These are phyloP conservation scores for Carassius auratus DNA, from an alignment of 2,113 vertebrate genomes.

Conservation along the genomic window DNA sequence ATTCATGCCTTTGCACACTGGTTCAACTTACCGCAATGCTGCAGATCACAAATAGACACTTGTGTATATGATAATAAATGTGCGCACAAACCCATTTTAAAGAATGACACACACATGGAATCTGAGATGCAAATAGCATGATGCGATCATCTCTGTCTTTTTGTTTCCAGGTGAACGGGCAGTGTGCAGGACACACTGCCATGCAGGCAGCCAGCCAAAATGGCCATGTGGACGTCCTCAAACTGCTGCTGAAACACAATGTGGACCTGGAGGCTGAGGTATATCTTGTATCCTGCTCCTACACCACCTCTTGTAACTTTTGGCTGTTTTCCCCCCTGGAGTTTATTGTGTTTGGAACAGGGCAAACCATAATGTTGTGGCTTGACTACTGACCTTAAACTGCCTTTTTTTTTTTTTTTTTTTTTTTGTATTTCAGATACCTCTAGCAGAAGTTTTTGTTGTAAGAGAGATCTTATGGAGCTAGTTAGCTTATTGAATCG, in stretches of 20 bases:
- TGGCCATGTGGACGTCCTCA: conserved; percentile 96
- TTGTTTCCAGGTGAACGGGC: conserved; percentile 89
- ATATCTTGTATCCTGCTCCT: not conserved
- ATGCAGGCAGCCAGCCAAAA: conserved; percentile 99
- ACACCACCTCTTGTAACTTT: not conserved
- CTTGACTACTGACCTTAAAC: not conserved
- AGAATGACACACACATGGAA: not conserved
- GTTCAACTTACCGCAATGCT: conserved; percentile 71
- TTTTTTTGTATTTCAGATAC: not conserved
- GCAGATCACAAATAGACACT: conserved; percentile 69
- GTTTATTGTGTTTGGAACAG: not conserved
- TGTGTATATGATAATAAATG: conserved; percentile 35
- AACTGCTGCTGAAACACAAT: conserved; percentile 94
- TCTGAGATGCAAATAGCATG: not conserved
- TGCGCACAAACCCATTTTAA: not conserved
- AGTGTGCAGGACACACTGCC: conserved; percentile 98
- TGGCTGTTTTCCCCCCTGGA: not conserved
- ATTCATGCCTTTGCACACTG: conserved; percentile 66
- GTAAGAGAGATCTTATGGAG: not conserved
- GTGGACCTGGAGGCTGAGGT: conserved; percentile 99
- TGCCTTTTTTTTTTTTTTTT: not conserved
- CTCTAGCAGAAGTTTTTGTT: not conserved
- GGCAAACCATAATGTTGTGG: not conserved
- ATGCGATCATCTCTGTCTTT: conserved; percentile 13
- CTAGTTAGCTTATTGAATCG: not conserved